Evolutionary conservation across 2,888 invertebrate genomes (phyloP).

Genomic region (Plagodis pulveraria): DNA sequence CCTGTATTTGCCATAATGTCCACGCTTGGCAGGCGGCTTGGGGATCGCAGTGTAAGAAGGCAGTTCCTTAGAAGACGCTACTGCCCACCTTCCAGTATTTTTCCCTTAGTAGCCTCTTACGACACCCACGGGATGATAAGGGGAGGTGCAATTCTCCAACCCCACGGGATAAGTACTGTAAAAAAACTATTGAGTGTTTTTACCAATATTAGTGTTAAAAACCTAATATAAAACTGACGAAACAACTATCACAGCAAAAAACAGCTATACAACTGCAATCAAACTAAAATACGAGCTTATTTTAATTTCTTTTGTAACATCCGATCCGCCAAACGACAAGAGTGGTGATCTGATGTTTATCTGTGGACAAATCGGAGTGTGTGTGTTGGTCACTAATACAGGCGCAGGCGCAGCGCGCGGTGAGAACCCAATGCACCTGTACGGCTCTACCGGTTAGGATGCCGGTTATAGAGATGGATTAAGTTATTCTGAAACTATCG

Average conservation of each 20-base stretch:
- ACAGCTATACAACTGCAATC: slow-evolving; percentile 11
- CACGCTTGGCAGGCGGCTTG: no score
- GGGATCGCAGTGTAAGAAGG: no score
- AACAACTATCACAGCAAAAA: not conserved
- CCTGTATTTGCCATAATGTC: no score
- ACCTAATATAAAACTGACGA: not conserved
- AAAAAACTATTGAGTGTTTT: no score
- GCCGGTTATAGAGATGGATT: slow-evolving; percentile 55
- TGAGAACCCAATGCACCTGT: slow-evolving; percentile 82
- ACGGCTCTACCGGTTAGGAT: slow-evolving; percentile 57
- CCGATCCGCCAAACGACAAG: slow-evolving; percentile 52
- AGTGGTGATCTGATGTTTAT: slow-evolving; percentile 66
- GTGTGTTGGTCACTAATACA: slow-evolving; percentile 27
- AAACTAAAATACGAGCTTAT: slow-evolving; percentile 24
- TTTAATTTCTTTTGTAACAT: slow-evolving; percentile 33
- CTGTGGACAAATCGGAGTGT: slow-evolving; percentile 62
- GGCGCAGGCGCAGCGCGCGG: slow-evolving; percentile 48
- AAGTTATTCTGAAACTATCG: slow-evolving; percentile 25
- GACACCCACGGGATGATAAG: no score
- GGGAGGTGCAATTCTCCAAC: no score
- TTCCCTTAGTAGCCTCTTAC: no score
- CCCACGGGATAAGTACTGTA: no score
- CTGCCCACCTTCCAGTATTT: no score
- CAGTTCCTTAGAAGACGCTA: no score
- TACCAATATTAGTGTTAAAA: not conserved